A percentile compares a stretch with the other conserved stretches of the same genome.
Evolutionary conservation across 2,113 vertebrate genomes (phyloP).

Genomic region (Mohoua ochrocephala): DNA sequence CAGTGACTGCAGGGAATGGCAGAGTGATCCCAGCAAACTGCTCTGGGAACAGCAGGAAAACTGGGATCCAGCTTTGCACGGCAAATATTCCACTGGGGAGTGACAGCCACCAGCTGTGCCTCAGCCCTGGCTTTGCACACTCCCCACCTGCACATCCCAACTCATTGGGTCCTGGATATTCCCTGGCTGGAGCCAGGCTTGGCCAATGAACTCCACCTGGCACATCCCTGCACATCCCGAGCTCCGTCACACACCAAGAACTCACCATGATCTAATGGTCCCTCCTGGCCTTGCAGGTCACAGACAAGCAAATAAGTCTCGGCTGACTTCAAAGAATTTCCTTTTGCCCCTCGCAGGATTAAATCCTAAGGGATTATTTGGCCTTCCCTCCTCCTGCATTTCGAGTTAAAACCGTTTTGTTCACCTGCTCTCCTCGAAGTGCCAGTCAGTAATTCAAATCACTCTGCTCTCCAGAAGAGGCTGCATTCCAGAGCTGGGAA

Average conservation of each 20-base stretch:
- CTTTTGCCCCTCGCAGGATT: not conserved
- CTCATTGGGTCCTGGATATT: not conserved
- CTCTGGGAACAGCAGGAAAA: not conserved
- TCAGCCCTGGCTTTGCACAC: fast-evolving
- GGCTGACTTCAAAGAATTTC: not conserved
- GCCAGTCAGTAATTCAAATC: not conserved
- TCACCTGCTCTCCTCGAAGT: not conserved
- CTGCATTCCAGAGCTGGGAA: not conserved
- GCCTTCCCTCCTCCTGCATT: not conserved
- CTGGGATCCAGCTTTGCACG: not conserved
- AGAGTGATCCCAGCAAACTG: not conserved
- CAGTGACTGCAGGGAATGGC: not conserved
- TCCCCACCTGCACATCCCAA: not conserved
- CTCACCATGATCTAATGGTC: not conserved
- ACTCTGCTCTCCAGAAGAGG: not conserved
- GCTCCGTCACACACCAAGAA: not conserved
- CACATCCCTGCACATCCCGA: not conserved
- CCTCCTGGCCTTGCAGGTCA: not conserved
- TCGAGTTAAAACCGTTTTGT: not conserved
- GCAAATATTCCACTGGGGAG: not conserved
- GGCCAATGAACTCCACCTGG: not conserved
- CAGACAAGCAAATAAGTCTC: fast-evolving
- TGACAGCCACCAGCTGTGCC: fast-evolving
- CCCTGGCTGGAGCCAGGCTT: not conserved
- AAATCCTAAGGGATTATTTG: not conserved